phyloP scores from a whole-genome alignment of 1,140 invertebrate genomes.

The Lethocerus indicus region DNA sequence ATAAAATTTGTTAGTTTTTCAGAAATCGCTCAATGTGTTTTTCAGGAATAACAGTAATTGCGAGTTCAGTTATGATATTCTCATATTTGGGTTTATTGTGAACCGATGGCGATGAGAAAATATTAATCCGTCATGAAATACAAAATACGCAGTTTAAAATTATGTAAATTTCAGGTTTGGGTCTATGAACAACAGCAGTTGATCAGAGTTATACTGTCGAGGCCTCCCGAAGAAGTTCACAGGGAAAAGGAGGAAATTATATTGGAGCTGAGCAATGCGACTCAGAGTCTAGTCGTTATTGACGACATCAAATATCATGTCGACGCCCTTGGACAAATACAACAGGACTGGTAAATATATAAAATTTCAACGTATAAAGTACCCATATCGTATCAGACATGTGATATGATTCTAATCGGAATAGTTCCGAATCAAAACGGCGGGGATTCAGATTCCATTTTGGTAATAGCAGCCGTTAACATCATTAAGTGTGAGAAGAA shows the following conservation, averaged over 20 bases:
- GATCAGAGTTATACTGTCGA: slow-evolving; percentile 60
- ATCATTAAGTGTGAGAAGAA: too few relatives aligned
- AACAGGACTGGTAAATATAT: slow-evolving; percentile 38
- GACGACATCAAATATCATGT: slow-evolving; percentile 63
- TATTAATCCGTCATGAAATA: background rate
- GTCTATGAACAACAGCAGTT: slow-evolving; percentile 63
- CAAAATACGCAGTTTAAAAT: background rate
- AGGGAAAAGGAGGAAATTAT: slow-evolving; percentile 49
- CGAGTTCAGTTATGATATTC: background rate
- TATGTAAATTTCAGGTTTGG: slow-evolving; percentile 45
- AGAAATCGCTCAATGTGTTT: too few relatives aligned
- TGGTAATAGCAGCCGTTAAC: too few relatives aligned
- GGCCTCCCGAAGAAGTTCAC: slow-evolving; percentile 51
- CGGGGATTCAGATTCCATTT: too few relatives aligned
- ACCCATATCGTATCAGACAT: too few relatives aligned
- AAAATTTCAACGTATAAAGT: too few relatives aligned
- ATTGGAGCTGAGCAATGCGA: slow-evolving; percentile 52
- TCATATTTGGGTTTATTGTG: background rate
- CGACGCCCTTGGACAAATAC: slow-evolving; percentile 45
- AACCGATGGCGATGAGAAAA: background rate
- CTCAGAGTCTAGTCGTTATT: slow-evolving; percentile 53
- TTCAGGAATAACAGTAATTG: too few relatives aligned
- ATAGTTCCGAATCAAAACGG: too few relatives aligned
- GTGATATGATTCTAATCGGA: too few relatives aligned
- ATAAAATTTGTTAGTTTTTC: too few relatives aligned